Base-by-base conservation (phyloP, 2,797 vertebrate species). In the Amniataba percoides region DNA sequence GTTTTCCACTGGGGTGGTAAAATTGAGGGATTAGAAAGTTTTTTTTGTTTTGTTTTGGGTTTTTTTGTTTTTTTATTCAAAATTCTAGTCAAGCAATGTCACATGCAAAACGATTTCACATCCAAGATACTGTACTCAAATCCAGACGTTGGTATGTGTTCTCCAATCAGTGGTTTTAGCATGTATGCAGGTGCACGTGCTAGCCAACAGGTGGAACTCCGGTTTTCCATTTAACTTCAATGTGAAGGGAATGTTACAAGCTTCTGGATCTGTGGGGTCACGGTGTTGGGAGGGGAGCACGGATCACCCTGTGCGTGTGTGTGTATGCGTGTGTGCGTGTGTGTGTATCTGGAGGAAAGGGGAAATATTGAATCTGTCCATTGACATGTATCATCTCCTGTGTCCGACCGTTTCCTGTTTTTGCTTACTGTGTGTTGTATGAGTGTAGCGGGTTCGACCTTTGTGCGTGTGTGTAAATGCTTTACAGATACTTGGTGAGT, bases 191-290 rank as follows among this genome's bases (percentile, higher is more conserved):
- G 83, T 84, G 86, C 82, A 91, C 87, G 84, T 80, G 77, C 62
- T 71, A 79, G 74, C 83, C 78, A 87, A 81, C 85, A 89, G 76
- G 78, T 81, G 71, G 83, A 90, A 86, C 77, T 85, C 80, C 67
- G 74, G 84, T 83, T 90, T 86, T 89, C 78, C 82, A 72, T 89
- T 87, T 87, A 88, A 91, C 84, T 92, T 93, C 84, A 92, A 79
- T 92, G 92, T 92, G 92, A 94, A 93, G 89, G 88, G 93, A 94
- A 92, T 91, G 87, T 92, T 92, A 91, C 90, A 93, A 83, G 83
- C 81, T 66, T 91, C 87, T 89, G 88, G 86, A 84, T 90, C 68
- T 83, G 48, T 78, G 70, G 83, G 77, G 86, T 77, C n/a, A 18
- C 77, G 65, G 42, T 80, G 61, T 83, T 65, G 56, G 74, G 70